Evolutionary conservation across 2,113 vertebrate species (phyloP), one percentile per base, ranked within the genome.

Genomic region (Aix galericulata): DNA sequence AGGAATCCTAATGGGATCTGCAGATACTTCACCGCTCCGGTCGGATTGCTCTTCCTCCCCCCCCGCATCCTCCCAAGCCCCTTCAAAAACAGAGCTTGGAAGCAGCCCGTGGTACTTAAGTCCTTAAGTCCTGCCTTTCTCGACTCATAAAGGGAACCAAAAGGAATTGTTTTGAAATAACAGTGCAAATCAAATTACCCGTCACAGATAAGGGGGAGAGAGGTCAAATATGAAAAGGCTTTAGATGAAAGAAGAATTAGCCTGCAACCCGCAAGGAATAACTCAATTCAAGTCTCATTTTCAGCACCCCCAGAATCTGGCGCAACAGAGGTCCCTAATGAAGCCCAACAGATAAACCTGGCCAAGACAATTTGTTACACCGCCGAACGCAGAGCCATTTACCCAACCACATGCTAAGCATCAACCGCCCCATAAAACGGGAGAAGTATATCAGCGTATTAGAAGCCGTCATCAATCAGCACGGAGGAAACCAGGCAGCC

Each of bases 161-260:
- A 91, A 89, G 85, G 81, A 89, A 91, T 95, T 93, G 93, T 95
- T 97, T 94, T 89, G 94, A 95, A 95, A 89, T 79, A 94, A 95
- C 88, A 95, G 91, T 6, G 91, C 92, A 93, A 96, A 96, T 97
- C 71, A 5, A 95, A 95, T 96, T 96, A 96, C 83, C 69, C n/a
- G 0, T 85, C 1, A 0, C 68, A 92, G 93, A 95, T 94, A 79
- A 89, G 76, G 80, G 74, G 63, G 77, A 82, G 73, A 89, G 84
- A 82, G 91, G 93, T 96, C 92, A 93, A 34, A 64, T 66, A 48
- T 18, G 91, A 92, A 89, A 82, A 87, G 69, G 77, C 62, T 95
- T 75, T 11, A 73, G 95, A 95, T 94, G 92, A 96, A 96, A 96
- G 96, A 66, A 80, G 59, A 87, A 91, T 95, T 87, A 97, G 53